Conservation (phyloP, 2,888 invertebrate species). For the Andrena bicolor region DNA sequence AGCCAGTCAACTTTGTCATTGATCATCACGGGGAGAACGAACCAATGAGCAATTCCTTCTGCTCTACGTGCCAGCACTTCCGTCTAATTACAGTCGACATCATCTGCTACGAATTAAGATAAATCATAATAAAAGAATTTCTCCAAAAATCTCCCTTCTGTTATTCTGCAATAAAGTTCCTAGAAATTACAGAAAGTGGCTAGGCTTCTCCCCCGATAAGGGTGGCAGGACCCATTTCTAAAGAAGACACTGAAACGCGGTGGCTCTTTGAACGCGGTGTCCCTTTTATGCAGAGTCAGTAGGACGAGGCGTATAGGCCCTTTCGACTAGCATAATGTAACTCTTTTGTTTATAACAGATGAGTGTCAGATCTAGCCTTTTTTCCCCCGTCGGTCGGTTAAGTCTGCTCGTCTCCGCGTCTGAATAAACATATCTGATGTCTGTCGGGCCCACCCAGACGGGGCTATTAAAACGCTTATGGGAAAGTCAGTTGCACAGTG, state of each 20-base stretch:
- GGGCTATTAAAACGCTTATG: slow-evolving; percentile 82
- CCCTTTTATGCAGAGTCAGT: slow-evolving; percentile 45
- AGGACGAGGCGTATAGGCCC: slow-evolving; percentile 53
- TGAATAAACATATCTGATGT: slow-evolving; percentile 84
- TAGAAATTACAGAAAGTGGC: too few species aligned
- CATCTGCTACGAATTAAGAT: too few species aligned
- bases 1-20: slow-evolving; percentile 61
- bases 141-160: too few species aligned
- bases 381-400: slow-evolving; percentile 73
- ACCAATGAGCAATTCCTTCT: slow-evolving; percentile 5
- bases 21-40: slow-evolving; percentile 31
- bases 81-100: too few species aligned
- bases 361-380: slow-evolving; percentile 80
- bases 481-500: slow-evolving; percentile 69
- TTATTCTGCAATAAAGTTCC: too few species aligned
- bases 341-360: slow-evolving; percentile 81
- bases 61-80: too few species aligned
- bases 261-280: slow-evolving; percentile 25
- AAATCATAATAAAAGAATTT: too few species aligned
- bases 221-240: neutral
- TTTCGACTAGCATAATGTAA: slow-evolving; percentile 77
- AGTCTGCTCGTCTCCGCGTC: slow-evolving; percentile 79
- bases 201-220: too few species aligned
- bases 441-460: slow-evolving; percentile 82
- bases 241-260: slow-evolving; percentile 2